Evolutionary conservation across 2,113 vertebrate genomes (phyloP).

Genomic region (Sphyrna mokarran): DNA sequence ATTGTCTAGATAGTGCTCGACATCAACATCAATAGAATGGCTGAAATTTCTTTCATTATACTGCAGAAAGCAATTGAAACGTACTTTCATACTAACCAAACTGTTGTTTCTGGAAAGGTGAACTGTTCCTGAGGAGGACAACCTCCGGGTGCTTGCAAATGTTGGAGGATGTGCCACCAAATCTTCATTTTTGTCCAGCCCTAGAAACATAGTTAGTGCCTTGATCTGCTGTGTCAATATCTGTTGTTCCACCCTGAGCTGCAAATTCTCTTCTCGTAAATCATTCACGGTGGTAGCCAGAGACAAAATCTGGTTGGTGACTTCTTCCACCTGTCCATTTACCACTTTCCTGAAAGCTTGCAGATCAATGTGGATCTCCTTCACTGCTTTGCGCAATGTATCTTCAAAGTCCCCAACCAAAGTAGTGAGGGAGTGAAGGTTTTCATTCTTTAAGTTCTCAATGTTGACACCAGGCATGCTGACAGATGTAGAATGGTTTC

Average conservation of each 20-base stretch:
- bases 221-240: slow-evolving; percentile 60
- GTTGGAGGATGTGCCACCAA: slow-evolving; percentile 60
- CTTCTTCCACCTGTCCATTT: slow-evolving; percentile 59
- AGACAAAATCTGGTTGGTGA: slow-evolving; percentile 50
- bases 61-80: neutral
- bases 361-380: slow-evolving; percentile 66
- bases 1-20: neutral
- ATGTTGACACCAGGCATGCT: slow-evolving; percentile 71
- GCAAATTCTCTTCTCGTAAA: slow-evolving; percentile 69
- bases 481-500: neutral
- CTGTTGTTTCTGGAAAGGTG: slow-evolving; percentile 53
- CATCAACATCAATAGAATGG: neutral
- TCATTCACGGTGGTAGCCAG: slow-evolving; percentile 52
- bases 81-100: slow-evolving; percentile 55
- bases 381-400: slow-evolving; percentile 51
- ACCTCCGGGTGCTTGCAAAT: slow-evolving; percentile 63
- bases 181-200: slow-evolving; percentile 40
- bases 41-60: neutral
- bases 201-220: slow-evolving; percentile 55
- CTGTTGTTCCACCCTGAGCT: slow-evolving; percentile 65
- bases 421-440: slow-evolving; percentile 39
- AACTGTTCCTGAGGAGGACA: slow-evolving; percentile 53
- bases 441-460: slow-evolving; percentile 45
- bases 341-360: slow-evolving; percentile 58
- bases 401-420: slow-evolving; percentile 49